Percentiles rank a stretch among this genome's conserved stretches.
phyloP scores from a whole-genome alignment of 64 coral and sea anemone genomes.

The Actinia equina region DNA sequence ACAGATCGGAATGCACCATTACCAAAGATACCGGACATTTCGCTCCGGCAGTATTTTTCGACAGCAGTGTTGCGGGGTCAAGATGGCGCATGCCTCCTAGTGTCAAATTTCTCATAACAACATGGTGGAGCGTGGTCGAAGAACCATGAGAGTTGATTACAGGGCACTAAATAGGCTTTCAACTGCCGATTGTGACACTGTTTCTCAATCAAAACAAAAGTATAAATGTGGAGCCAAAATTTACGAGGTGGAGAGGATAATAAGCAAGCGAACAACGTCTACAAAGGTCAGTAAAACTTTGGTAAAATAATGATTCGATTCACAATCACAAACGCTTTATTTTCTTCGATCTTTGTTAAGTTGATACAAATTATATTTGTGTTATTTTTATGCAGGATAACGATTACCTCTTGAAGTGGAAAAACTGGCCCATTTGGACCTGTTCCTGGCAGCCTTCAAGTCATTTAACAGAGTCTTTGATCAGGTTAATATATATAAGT shows the following conservation, averaged over 20 bases:
- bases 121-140: no score
- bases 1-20: no score
- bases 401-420: not conserved
- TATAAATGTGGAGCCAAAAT: not conserved
- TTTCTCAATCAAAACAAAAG: not conserved
- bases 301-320: not conserved
- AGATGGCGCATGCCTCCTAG: no score
- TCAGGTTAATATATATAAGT: not conserved
- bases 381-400: not conserved
- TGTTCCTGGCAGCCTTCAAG: not conserved
- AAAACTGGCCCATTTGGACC: not conserved
- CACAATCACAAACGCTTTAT: not conserved
- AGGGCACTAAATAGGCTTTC: no score
- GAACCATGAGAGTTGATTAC: no score
- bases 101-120: no score
- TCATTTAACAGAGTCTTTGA: not conserved
- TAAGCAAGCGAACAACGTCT: not conserved
- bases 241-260: slow-evolving; percentile 14
- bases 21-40: no score
- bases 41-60: no score
- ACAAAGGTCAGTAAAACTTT: not conserved
- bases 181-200: no score
- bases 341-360: not conserved
- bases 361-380: no score
- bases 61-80: no score